Conservation (phyloP, 2,797 vertebrate genomes). For the Sciurus carolinensis region DNA sequence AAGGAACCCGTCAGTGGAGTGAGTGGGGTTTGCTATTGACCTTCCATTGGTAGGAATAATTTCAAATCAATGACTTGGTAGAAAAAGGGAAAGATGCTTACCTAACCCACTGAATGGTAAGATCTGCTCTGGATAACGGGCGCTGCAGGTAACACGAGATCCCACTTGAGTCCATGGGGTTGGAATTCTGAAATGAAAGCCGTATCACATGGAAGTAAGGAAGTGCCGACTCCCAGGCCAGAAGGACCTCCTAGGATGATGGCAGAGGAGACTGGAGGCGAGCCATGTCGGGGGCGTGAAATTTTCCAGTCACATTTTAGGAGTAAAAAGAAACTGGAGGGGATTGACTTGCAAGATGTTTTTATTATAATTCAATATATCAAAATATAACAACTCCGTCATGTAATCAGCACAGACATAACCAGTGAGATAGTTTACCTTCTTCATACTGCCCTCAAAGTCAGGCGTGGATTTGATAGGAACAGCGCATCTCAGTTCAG, state of each 20-base stretch:
- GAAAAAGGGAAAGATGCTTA: background rate
- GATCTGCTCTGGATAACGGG: too few relatives aligned
- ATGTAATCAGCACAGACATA: background rate
- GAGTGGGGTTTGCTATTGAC: too few relatives aligned
- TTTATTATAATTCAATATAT: background rate
- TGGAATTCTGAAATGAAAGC: background rate
- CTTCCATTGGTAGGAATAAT: background rate
- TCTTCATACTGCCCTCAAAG: background rate
- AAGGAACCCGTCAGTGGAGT: background rate
- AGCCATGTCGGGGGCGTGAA: background rate
- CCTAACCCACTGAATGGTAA: too few relatives aligned
- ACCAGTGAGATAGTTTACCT: background rate
- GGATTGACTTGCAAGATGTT: background rate
- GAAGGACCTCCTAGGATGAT: too few relatives aligned
- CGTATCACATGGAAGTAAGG: background rate
- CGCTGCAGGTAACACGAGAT: too few relatives aligned
- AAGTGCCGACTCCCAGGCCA: fast-evolving
- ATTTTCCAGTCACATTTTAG: background rate
- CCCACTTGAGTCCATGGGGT: fast-evolving
- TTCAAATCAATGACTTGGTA: too few relatives aligned
- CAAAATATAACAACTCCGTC: background rate
- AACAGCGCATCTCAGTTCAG: background rate
- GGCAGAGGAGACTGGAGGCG: fast-evolving
- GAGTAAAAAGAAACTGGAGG: background rate
- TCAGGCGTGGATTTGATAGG: too few relatives aligned